Percentiles rank a stretch among this genome's conserved stretches.
These are phyloP conservation scores for Trachemys scripta DNA, from an alignment of 2,113 vertebrate genomes.

Conservation along the genomic window DNA sequence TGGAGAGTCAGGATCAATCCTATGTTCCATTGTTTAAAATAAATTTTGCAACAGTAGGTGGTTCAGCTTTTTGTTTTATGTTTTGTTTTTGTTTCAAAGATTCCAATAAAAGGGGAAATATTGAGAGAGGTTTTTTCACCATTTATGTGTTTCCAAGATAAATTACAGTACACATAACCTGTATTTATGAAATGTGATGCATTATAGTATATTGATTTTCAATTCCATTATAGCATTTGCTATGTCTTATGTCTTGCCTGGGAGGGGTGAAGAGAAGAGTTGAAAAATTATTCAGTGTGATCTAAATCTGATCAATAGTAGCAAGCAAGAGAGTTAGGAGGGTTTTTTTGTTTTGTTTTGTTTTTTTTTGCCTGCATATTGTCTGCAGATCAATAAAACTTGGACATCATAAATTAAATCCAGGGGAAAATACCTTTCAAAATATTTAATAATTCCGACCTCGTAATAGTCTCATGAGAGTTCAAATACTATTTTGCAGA, in stretches of 20 bases:
- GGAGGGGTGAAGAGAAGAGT: fast-evolving
- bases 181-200: neutral
- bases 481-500: neutral
- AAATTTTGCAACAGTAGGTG: neutral
- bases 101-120: neutral
- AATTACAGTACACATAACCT: neutral
- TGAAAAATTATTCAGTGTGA: neutral
- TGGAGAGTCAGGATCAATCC: neutral
- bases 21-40: neutral
- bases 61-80: neutral
- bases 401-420: neutral
- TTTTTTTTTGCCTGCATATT: neutral
- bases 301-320: neutral
- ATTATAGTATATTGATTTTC: neutral
- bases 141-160: neutral
- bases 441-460: neutral
- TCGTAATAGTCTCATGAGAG: neutral
- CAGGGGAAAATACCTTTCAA: neutral
- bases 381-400: neutral
- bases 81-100: neutral
- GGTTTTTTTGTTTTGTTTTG: neutral
- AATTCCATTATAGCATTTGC: neutral
- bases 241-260: neutral
- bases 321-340: neutral
- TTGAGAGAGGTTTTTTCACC: neutral